Base-by-base conservation (phyloP, 2,888 invertebrate genomes). In the Pecten maximus region DNA sequence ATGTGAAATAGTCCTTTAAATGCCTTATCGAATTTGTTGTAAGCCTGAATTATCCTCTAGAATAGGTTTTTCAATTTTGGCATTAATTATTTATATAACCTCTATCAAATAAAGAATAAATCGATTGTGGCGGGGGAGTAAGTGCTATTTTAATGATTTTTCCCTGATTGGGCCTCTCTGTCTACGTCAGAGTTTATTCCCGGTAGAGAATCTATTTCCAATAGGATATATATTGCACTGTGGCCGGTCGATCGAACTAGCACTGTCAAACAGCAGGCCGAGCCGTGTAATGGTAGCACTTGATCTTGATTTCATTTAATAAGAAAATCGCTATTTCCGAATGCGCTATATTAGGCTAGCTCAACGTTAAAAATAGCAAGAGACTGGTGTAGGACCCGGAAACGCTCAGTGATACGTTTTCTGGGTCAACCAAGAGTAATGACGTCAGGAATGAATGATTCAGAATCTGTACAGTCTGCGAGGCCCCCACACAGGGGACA, bases 251-350 rank as follows among this genome's bases (percentile, higher is more conserved):
- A 74, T 74, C 74, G 74, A 74, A 10, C 23, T 23, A 28, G 74
- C 23, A 35, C 74, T 35, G 74, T 35, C 35, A 74, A 35, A 28
- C 74, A 35, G 35, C 35, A 35, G 74, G 35, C 74, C 8, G 2
- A 35, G 35, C 35, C 28, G 10, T 74, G 74, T 28, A 74, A 74
- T 74, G 4, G 23, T 74, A 15, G 74, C 74, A 74, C 74, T 74
- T 74, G 74, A 74, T 60, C 60, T 60, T n/a, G n/a, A 60, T 74
- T 74, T 74, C 74, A 74, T 74, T 74, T 74, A 74, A 74, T 74
- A 74, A 74, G 60, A 74, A 74, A 74, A 74, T 74, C 74, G 74
- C 74, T 74, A 74, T 74, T 74, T 74, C 74, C 74, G 74, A 74
- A 74, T 74, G 74, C 19, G 74, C 74, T 74, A 74, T 74, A 74